Evolutionary conservation across 2,888 invertebrate genomes (phyloP).

Genomic region (Drosophila fulvimacula): DNA sequence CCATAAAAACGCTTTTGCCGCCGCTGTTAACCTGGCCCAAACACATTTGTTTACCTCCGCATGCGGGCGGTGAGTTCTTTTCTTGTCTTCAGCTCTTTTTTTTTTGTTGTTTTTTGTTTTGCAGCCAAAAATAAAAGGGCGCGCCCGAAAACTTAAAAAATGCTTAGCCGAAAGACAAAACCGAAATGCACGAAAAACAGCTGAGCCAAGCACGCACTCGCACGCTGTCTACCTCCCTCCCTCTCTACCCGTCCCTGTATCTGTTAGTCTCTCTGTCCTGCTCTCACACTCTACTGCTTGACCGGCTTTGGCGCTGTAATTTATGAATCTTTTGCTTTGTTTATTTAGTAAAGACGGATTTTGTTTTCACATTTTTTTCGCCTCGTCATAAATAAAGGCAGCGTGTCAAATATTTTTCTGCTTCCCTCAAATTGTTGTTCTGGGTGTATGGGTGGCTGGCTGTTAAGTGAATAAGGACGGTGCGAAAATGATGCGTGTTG

Average conservation of each 20-base stretch:
- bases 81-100: too few species aligned
- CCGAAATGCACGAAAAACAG: constrained; percentile 35
- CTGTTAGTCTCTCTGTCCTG: neutral
- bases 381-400: constrained; percentile 42
- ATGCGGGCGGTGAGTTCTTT: constrained; percentile 19
- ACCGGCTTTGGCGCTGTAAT: constrained; percentile 57
- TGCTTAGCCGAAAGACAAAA: constrained; percentile 28
- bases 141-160: constrained; percentile 59
- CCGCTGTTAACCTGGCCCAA: constrained; percentile 40
- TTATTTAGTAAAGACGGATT: constrained; percentile 47
- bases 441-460: neutral
- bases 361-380: constrained; percentile 3
- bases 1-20: constrained; percentile 48
- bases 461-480: constrained; percentile 16
- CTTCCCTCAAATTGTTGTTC: neutral
- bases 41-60: constrained; percentile 66
- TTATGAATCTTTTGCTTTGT: constrained; percentile 55
- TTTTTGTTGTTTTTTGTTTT: constrained; percentile 1
- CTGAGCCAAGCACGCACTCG: constrained; percentile 30
- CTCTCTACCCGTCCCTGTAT: too few species aligned
- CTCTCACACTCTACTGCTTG: neutral
- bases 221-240: neutral
- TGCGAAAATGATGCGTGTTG: constrained; percentile 58
- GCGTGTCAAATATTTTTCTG: constrained; percentile 23
- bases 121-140: constrained; percentile 62